phyloP scores from a whole-genome alignment of 2,888 invertebrate species.

The Drosophila neotestacea region DNA sequence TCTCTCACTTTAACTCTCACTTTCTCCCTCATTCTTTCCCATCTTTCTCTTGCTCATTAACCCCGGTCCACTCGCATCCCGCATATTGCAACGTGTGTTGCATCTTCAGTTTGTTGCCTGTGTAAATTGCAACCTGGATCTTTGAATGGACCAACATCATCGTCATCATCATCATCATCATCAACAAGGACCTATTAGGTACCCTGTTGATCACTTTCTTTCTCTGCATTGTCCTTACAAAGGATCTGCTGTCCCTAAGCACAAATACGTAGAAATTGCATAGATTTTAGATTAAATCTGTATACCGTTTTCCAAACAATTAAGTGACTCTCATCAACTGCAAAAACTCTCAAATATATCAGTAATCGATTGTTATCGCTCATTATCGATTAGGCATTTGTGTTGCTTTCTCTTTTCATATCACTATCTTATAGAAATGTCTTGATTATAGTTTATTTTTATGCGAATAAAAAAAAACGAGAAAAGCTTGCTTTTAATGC shows the following conservation, averaged over 20 bases:
- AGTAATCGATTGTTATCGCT: no score
- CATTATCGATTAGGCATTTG: no score
- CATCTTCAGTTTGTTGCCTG: slow-evolving; percentile 5
- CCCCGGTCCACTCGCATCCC: slow-evolving; percentile 37
- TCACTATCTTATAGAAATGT: no score
- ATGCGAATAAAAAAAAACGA: no score
- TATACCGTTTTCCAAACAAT: not conserved
- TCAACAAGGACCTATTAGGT: slow-evolving; percentile 1
- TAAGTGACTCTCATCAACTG: not conserved
- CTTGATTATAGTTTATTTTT: no score
- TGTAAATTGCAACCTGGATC: slow-evolving; percentile 32
- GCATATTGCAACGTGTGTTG: slow-evolving; percentile 37
- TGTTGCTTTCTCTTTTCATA: no score
- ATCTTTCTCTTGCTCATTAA: slow-evolving; percentile 13
- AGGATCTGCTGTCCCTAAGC: not conserved
- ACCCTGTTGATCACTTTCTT: slow-evolving; percentile 1
- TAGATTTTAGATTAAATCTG: slow-evolving; percentile 1
- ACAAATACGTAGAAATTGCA: slow-evolving; percentile 8
- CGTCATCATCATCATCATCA: slow-evolving; percentile 15
- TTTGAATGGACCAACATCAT: slow-evolving; percentile 49
- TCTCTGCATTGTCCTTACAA: no score
- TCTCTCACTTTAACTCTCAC: not conserved
- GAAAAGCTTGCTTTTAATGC: no score
- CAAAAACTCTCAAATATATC: not conserved
- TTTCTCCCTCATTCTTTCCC: not conserved